Evolutionary conservation across 2,888 invertebrate genomes (phyloP), one percentile per base, ranked within the genome.

Genomic region (Autographa gamma): DNA sequence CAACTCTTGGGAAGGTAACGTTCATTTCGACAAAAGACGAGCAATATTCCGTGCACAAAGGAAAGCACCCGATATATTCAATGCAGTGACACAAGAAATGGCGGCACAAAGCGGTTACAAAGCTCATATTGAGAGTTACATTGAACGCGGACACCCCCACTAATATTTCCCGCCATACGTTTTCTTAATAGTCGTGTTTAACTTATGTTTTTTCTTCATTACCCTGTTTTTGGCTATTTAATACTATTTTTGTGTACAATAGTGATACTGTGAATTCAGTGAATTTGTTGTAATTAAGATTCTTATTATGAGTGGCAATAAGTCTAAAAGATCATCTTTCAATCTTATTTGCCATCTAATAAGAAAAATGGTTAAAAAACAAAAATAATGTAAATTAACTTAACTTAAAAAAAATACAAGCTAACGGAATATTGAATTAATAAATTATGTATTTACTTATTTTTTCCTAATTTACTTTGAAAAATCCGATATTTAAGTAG

Each of bases 31-130:
- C 93, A 94, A 95, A 94, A 93, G 95, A 94, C 93, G 93, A 94
- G 94, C 95, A 95, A 95, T 95, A 95, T 95, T 93, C 94, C 90
- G 92, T 90, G 93, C 93, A 95, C 95, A 95, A 95, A 95, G 95
- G 95, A 92, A 91, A 92, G 91, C 93, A 91, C 91, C 92, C 95
- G 94, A 95, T 95, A 95, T 95, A 95, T 95, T 95, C 95, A 94
- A 95, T 95, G 95, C 94, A 94, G 95, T 95, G 95, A 95, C 95
- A 95, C 92, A 95, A 95, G 95, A 94, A 95, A 94, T 93, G 91
- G 92, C 92, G 93, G 91, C 91, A 91, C 93, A 91, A 91, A 93
- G 93, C 93, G 93, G 93, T 94, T 93, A 94, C 95, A 95, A 95
- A 95, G 94, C 94, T 94, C 93, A 94, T 91, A 95, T 94, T 93